Conservation (phyloP, 2,113 vertebrate species). For the Platichthys stellatus region DNA sequence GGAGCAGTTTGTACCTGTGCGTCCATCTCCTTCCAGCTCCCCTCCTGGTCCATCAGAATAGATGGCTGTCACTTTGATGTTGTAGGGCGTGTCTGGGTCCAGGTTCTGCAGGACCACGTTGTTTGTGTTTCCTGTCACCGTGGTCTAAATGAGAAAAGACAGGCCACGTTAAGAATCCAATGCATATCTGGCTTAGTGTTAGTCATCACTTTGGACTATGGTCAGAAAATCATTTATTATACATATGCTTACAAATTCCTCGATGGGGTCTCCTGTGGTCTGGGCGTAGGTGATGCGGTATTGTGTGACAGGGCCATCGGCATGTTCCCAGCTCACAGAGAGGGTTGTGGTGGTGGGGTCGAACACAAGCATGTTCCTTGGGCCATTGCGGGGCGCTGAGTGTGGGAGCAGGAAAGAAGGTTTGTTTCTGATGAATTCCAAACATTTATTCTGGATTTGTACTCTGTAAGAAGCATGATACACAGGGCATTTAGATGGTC, state of each 20-base stretch:
- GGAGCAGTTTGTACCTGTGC: constrained; percentile 84
- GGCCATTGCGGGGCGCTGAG: constrained; percentile 91
- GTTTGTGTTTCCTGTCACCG: constrained; percentile 94
- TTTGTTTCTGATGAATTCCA: neutral
- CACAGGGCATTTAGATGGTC: neutral
- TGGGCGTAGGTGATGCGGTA: constrained; percentile 94
- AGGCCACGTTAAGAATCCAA: neutral
- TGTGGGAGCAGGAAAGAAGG: neutral
- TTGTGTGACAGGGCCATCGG: constrained; percentile 92
- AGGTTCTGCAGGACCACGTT: constrained; percentile 90
- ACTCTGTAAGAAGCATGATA: no score
- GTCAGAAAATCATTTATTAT: neutral
- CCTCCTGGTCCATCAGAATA: constrained; percentile 93
- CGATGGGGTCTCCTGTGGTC: constrained; percentile 92
- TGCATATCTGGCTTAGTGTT: neutral
- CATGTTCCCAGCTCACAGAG: constrained; percentile 94
- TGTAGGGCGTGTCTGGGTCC: constrained; percentile 92
- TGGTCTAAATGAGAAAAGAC: constrained; percentile 80
- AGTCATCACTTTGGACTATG: neutral
- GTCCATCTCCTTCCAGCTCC: constrained; percentile 89
- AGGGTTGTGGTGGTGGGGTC: constrained; percentile 93
- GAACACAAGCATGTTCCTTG: constrained; percentile 91
- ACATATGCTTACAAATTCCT: constrained; percentile 90
- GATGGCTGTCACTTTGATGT: constrained; percentile 91
- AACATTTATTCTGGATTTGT: neutral